Evolutionary conservation across 2,113 vertebrate species (phyloP).

Genomic region (Campylomormyrus tamandua): DNA sequence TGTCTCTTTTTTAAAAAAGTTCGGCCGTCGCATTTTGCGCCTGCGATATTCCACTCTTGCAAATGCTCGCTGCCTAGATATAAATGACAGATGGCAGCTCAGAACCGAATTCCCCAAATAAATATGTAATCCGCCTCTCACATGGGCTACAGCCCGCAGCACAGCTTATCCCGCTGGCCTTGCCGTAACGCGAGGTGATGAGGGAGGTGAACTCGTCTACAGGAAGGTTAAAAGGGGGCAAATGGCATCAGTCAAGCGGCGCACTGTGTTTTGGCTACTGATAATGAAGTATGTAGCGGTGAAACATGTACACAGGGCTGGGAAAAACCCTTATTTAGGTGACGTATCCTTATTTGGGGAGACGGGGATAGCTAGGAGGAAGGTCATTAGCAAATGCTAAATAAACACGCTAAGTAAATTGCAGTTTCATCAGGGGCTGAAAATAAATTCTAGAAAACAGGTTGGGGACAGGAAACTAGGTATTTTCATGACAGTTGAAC

Average conservation of each 20-base stretch:
- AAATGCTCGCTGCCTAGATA: constrained; percentile 29
- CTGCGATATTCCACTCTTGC: not conserved
- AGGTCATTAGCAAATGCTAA: not conserved
- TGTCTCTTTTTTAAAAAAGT: not conserved
- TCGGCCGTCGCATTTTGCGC: not conserved
- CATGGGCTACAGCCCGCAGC: constrained; percentile 40
- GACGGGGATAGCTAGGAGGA: not conserved
- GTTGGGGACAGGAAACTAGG: not conserved
- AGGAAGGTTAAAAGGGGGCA: not conserved
- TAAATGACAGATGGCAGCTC: constrained; percentile 52
- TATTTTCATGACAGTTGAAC: not conserved
- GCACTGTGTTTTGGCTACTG: not conserved
- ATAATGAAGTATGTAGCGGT: not conserved
- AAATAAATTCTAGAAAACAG: not conserved
- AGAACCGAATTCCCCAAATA: constrained; percentile 50
- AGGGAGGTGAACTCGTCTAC: not conserved
- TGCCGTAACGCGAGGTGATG: not conserved
- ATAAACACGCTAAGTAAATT: not conserved
- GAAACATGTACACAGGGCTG: not conserved
- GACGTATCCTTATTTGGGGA: not conserved
- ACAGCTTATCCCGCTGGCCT: constrained; percentile 46
- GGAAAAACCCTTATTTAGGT: not conserved
- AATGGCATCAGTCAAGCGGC: not conserved
- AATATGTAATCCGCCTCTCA: constrained; percentile 59
- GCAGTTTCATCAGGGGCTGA: not conserved